Conservation (phyloP, 2,797 vertebrate species). For the Anomalospiza imberbis region DNA sequence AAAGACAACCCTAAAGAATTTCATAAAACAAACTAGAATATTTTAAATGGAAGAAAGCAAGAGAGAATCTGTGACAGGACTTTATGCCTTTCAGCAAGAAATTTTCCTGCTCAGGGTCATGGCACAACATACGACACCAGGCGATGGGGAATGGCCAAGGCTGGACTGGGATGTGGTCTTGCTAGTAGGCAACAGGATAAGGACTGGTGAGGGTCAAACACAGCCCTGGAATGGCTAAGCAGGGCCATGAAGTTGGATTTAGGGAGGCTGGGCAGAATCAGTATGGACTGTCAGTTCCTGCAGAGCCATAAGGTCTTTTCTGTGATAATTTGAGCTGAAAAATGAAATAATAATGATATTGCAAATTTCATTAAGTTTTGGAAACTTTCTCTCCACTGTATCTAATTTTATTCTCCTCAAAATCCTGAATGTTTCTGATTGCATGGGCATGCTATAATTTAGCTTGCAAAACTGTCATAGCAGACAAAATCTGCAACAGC, state of each 20-base stretch:
- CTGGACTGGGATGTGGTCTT: neutral
- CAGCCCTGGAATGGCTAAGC: rapidly evolving
- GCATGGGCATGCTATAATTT: conserved; percentile 8
- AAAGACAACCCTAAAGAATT: neutral
- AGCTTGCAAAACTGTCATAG: conserved; percentile 3
- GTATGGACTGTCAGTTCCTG: neutral
- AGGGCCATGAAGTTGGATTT: neutral
- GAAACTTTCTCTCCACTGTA: neutral
- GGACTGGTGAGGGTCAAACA: neutral
- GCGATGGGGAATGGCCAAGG: too few species aligned
- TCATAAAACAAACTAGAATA: neutral
- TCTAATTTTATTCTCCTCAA: conserved; percentile 20
- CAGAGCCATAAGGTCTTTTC: neutral
- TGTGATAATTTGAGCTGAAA: neutral
- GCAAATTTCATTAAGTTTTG: neutral
- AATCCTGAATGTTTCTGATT: conserved; percentile 15
- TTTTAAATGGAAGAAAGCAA: neutral
- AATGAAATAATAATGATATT: neutral
- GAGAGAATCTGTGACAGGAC: neutral
- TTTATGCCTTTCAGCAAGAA: neutral
- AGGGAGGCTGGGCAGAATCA: neutral
- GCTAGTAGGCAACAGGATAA: rapidly evolving
- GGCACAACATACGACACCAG: neutral
- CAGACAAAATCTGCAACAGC: neutral
- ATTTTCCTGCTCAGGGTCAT: neutral